These are phyloP conservation scores for Camponotus floridanus DNA, from an alignment of 1,140 invertebrate genomes.

Conservation along the genomic window DNA sequence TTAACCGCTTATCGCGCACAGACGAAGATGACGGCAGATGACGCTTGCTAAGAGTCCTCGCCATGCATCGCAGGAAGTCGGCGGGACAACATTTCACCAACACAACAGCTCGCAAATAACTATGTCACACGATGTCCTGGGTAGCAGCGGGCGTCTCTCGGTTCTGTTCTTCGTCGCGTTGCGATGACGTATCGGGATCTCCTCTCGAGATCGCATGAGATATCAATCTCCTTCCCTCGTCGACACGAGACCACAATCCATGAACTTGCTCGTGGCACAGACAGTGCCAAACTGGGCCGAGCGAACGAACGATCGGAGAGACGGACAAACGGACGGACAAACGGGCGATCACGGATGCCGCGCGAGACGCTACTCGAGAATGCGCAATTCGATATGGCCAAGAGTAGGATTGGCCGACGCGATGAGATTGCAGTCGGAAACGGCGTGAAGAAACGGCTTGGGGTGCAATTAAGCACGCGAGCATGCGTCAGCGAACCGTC, in stretches of 20 bases:
- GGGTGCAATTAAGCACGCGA: neutral
- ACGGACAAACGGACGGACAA: neutral
- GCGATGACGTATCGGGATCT: neutral
- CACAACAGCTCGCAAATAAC: slow-evolving; percentile 73
- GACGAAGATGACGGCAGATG: slow-evolving; percentile 13
- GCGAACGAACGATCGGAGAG: neutral
- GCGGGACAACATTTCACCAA: slow-evolving; percentile 75
- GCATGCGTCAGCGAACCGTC: neutral
- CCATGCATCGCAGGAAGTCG: slow-evolving; percentile 77
- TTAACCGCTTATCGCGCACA: slow-evolving; percentile 59
- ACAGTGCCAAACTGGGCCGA: slow-evolving; percentile 14
- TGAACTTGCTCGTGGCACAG: neutral
- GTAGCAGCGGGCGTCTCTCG: neutral
- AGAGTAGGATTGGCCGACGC: neutral
- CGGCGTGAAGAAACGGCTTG: neutral
- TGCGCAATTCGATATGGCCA: neutral
- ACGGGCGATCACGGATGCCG: neutral
- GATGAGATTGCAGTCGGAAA: neutral
- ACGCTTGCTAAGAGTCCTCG: slow-evolving; percentile 73
- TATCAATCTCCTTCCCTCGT: neutral
- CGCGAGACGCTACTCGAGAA: neutral
- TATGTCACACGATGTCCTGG: slow-evolving; percentile 60
- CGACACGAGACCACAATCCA: neutral
- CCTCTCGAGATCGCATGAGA: neutral
- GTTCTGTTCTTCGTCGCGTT: neutral